Conservation (phyloP, 92 coral and sea anemone genomes). For the Epizoanthus fatuus region DNA sequence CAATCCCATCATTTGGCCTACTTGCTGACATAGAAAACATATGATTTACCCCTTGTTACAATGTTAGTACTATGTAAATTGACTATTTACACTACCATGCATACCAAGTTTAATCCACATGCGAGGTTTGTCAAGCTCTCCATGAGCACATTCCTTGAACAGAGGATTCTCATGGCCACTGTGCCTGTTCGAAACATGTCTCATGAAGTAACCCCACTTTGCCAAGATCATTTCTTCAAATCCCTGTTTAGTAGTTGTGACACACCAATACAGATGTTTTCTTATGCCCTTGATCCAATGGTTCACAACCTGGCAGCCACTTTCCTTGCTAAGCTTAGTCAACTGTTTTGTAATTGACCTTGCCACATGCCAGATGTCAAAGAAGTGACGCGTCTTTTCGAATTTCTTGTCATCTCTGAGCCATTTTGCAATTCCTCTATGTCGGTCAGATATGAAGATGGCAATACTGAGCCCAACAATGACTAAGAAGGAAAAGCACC, state of each 20-base stretch:
- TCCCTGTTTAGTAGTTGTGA: constrained; percentile 40
- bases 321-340: constrained; percentile 40
- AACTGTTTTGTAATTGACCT: constrained; percentile 34
- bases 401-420: constrained; percentile 16
- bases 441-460: constrained; percentile 46
- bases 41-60: no score
- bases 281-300: constrained; percentile 30
- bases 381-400: constrained; percentile 27
- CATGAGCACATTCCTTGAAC: constrained; percentile 40
- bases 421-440: constrained; percentile 41
- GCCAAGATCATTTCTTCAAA: constrained; percentile 19
- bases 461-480: constrained; percentile 12
- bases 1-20: no score
- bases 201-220: constrained; percentile 49
- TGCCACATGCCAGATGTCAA: constrained; percentile 56
- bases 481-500: not conserved
- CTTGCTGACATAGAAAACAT: no score
- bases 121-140: constrained; percentile 21
- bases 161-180: constrained; percentile 3
- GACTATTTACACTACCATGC: no score
- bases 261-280: constrained; percentile 50
- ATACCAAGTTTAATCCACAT: constrained; percentile 51
- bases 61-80: no score
- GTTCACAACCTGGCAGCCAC: constrained; percentile 25
- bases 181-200: constrained; percentile 41